Evolutionary conservation across 2,113 vertebrate genomes (phyloP).

Genomic region (Malurus alboscapulatus): DNA sequence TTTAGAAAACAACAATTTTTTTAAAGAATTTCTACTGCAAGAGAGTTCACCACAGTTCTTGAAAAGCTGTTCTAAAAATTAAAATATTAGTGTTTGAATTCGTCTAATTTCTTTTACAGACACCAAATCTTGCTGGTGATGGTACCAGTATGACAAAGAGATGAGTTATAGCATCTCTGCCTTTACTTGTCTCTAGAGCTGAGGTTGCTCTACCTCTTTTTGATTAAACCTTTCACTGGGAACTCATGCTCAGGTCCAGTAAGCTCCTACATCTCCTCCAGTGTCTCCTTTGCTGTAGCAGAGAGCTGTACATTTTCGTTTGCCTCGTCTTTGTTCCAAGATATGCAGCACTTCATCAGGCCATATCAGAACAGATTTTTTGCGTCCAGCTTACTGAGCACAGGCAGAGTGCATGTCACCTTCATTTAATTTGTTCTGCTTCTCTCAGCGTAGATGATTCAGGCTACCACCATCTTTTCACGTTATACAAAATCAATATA

Average conservation of each 20-base stretch:
- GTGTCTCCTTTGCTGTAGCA: background rate
- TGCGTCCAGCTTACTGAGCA: background rate
- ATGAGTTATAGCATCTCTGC: background rate
- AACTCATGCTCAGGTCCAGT: background rate
- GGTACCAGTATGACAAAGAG: background rate
- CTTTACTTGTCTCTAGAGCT: background rate
- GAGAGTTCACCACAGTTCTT: background rate
- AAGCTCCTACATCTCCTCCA: background rate
- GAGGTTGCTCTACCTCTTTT: background rate
- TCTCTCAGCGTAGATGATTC: background rate
- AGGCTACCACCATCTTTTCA: background rate
- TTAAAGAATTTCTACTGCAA: background rate
- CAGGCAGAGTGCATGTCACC: background rate
- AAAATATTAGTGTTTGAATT: background rate
- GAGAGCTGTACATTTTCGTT: background rate
- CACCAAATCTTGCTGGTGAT: background rate
- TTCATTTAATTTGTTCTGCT: background rate
- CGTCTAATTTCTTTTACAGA: background rate
- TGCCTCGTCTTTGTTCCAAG: background rate
- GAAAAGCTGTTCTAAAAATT: background rate
- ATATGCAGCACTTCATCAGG: background rate
- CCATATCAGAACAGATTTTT: background rate
- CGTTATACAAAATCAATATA: background rate
- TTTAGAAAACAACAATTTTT: background rate
- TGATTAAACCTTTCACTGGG: background rate